Conservation (phyloP, 2,113 vertebrate genomes). For the Vanacampus margaritifer region DNA sequence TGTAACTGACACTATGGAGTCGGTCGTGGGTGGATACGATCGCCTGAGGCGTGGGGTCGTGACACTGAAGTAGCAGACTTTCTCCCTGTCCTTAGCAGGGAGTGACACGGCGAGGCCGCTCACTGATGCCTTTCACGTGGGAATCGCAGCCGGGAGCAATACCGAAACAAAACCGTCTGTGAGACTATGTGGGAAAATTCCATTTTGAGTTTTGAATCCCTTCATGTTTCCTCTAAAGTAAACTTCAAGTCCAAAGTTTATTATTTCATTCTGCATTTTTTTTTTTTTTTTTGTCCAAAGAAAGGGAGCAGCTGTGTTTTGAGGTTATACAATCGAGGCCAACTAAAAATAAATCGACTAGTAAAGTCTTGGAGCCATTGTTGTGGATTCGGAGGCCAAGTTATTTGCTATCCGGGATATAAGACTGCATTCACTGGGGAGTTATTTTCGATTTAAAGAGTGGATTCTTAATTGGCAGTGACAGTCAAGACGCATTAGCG, state of each 20-base stretch:
- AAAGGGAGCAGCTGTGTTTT: constrained; percentile 77
- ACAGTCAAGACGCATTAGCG: constrained; percentile 39
- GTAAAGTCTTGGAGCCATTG: constrained; percentile 41
- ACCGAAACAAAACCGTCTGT: constrained; percentile 75
- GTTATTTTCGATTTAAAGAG: constrained; percentile 31
- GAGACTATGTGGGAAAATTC: constrained; percentile 86
- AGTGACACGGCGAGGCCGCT: constrained; percentile 89
- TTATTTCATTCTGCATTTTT: constrained; percentile 77
- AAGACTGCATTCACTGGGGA: constrained; percentile 25
- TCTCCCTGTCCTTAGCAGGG: constrained; percentile 74
- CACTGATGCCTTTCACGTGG: constrained; percentile 88
- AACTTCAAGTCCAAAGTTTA: constrained; percentile 75
- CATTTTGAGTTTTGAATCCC: constrained; percentile 75
- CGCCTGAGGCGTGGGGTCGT: constrained; percentile 81
- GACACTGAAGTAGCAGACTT: constrained; percentile 80
- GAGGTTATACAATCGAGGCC: constrained; percentile 62
- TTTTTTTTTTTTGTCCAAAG: constrained; percentile 55
- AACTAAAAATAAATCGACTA: constrained; percentile 67
- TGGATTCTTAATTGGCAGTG: constrained; percentile 36
- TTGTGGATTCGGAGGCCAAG: constrained; percentile 27
- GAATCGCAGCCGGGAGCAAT: constrained; percentile 90
- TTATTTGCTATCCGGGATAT: constrained; percentile 33
- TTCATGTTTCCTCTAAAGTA: constrained; percentile 77
- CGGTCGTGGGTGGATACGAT: constrained; percentile 82
- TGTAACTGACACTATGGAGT: constrained; percentile 81